A percentile compares a stretch with the other conserved stretches of the same genome.
These are phyloP conservation scores for Garrulus glandarius DNA, from an alignment of 2,797 vertebrate genomes.

Conservation along the genomic window DNA sequence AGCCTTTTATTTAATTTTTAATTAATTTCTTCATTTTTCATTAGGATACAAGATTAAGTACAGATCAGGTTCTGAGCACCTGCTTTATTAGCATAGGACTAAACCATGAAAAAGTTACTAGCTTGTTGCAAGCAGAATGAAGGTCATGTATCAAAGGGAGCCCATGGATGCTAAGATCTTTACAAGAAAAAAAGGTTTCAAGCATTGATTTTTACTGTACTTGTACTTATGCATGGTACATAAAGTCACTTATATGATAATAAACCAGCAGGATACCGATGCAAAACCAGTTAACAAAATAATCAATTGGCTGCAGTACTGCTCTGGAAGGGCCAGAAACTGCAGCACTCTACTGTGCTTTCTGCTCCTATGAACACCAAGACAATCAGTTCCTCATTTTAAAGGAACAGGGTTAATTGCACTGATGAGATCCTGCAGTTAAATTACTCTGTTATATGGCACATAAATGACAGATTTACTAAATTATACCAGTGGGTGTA, in stretches of 20 bases:
- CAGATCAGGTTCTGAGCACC: not conserved
- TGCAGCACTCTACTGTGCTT: not conserved
- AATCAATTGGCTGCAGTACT: conserved; percentile 46
- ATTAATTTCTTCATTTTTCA: not conserved
- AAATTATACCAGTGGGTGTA: not conserved
- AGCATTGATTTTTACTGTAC: conserved; percentile 65
- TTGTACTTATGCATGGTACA: conserved; percentile 28
- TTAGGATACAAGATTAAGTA: not conserved
- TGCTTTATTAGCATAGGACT: not conserved
- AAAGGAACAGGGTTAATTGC: conserved; percentile 47
- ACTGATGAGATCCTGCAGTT: conserved; percentile 26
- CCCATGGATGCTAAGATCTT: not conserved
- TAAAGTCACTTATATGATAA: conserved; percentile 42
- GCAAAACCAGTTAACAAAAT: conserved; percentile 70
- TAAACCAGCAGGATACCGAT: conserved; percentile 55
- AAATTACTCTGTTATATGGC: not conserved
- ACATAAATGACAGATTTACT: conserved; percentile 26
- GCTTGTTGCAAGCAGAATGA: not conserved
- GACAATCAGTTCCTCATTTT: conserved; percentile 38
- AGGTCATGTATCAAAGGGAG: conserved; percentile 5
- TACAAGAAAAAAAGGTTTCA: conserved; percentile 36
- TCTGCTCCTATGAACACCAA: conserved; percentile 34
- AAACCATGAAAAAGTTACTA: not conserved
- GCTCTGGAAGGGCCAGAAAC: conserved; percentile 15
- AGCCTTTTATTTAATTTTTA: not conserved